Evolutionary conservation across 2,797 vertebrate species (phyloP), one percentile per base, ranked within the genome.

Genomic region (Siniperca scherzeri): DNA sequence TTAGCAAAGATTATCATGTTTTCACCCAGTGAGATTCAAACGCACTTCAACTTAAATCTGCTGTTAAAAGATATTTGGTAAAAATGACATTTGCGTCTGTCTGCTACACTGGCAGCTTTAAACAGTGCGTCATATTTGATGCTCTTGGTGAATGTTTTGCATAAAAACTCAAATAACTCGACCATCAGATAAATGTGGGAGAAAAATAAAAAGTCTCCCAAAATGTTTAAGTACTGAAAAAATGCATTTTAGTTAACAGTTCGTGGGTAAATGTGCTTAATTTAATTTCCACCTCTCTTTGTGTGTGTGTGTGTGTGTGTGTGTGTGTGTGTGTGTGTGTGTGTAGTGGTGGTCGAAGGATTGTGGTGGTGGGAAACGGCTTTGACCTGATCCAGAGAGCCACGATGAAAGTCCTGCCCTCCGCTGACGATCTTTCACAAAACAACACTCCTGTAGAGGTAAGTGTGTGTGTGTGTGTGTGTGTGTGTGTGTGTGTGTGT

Each of bases 321-420:
- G 44, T 27, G 19, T 22, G 44, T 77, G 5, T 52, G n/a, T 79
- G 59, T 69, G 27, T 74, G 68, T 72, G 60, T 75, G 38, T 80
- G 48, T 84, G 44, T 87, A 99, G 98, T 3, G 98, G 98, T 36
- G 98, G 98, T 64, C 96, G 98, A 60, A 96, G 84, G 87, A 98
- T 99, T 66, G 92, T 89, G 10, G 95, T 98, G 68, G 86, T 78
- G 0, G 98, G 98, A 72, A 95, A 75, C 0, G 96, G 97, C 16
- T 99, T 99, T 77, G 93, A 96, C 81, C 94, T 94, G 69, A 94
- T 96, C 83, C 96, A 96, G 82, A 92, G 52, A 40, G 95, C 95
- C 17, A 70, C 71, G 3, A 92, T 96, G 90, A 92, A 70, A 46
- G 96, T 96, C 59, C 67, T 78, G 76, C 69, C 89, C 64, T 79